phyloP scores from a whole-genome alignment of 2,797 vertebrate species.

The Simalia tracyae region DNA sequence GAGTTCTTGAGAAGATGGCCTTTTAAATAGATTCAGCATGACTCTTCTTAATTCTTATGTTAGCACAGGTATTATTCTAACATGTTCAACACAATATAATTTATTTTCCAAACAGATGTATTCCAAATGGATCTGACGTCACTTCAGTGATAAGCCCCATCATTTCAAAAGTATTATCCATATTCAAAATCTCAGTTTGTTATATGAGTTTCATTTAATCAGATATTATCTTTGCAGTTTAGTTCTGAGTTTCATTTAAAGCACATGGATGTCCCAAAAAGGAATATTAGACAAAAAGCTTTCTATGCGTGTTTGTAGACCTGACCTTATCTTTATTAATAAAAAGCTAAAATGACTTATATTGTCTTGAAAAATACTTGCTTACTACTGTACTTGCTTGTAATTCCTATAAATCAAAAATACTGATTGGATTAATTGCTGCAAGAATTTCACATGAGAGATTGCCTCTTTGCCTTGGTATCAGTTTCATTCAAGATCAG shows the following conservation, averaged over 20 bases:
- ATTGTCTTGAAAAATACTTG: not conserved
- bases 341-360: not conserved
- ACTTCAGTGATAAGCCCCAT: not conserved
- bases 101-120: conserved; percentile 1
- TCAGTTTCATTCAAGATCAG: not conserved
- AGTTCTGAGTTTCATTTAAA: not conserved
- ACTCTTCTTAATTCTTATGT: not conserved
- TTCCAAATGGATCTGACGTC: conserved; percentile 11
- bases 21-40: not conserved
- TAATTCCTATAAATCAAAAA: not conserved
- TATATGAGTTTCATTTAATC: not conserved
- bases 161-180: not conserved
- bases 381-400: not conserved
- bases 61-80: not conserved
- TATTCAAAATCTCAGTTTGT: not conserved
- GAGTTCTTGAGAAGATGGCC: not conserved
- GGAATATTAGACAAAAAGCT: not conserved
- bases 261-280: not conserved
- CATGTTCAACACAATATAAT: not conserved
- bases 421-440: not conserved
- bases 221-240: not conserved
- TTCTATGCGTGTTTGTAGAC: not conserved
- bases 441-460: not conserved
- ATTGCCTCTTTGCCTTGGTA: not conserved
- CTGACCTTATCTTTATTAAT: not conserved